Evolutionary conservation across 30 jellyfish, hydroid and myxozoan genomes (phyloP).

Genomic region (Chrysaora quinquecirrha): DNA sequence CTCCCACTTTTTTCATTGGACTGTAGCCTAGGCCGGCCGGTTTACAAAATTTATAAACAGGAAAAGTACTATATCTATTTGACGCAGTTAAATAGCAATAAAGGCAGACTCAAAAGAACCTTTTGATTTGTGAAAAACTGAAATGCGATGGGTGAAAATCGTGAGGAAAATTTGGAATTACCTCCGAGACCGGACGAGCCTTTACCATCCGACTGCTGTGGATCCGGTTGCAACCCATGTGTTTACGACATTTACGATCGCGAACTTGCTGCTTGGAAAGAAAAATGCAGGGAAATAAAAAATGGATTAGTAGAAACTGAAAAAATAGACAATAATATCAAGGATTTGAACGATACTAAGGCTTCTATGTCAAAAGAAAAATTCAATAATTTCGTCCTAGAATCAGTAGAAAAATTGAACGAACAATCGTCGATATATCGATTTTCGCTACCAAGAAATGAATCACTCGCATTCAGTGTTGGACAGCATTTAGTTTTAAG

Average conservation of each 20-base stretch:
- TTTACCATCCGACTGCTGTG: constrained; percentile 78
- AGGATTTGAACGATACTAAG: neutral
- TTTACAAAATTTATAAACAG: too few relatives aligned
- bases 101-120: too few relatives aligned
- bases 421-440: constrained; percentile 28
- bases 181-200: constrained; percentile 72
- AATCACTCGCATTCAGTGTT: constrained; percentile 2
- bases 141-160: too few relatives aligned
- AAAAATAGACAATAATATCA: neutral
- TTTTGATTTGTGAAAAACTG: too few relatives aligned
- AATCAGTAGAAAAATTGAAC: constrained; percentile 4
- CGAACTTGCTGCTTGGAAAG: constrained; percentile 67
- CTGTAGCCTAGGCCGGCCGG: too few relatives aligned
- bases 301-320: neutral
- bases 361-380: neutral
- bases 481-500: constrained; percentile 76
- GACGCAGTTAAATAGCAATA: too few relatives aligned
- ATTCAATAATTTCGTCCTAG: constrained; percentile 14
- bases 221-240: constrained; percentile 84
- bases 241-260: constrained; percentile 76
- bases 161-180: too few relatives aligned
- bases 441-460: constrained; percentile 43
- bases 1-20: too few relatives aligned
- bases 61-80: too few relatives aligned
- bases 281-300: constrained; percentile 32